Evolutionary conservation across 2,113 vertebrate species (phyloP).

Genomic region (Toxotes chatareus): DNA sequence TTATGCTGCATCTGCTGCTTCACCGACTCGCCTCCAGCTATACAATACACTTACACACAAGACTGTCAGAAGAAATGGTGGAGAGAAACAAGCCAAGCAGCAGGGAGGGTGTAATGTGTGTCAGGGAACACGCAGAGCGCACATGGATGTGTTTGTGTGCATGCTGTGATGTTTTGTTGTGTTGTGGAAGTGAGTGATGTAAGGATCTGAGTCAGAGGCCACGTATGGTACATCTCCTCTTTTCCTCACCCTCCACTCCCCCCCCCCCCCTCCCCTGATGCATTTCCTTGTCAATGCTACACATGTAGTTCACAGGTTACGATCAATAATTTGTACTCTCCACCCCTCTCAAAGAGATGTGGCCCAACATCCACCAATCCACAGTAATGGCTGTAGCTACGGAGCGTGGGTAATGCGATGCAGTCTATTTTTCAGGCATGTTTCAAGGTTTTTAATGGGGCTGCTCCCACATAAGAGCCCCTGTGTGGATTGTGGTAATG

Average conservation of each 20-base stretch:
- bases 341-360: slow-evolving; percentile 46
- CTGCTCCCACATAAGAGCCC: slow-evolving; percentile 49
- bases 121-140: slow-evolving; percentile 25
- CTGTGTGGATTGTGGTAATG: slow-evolving; percentile 60
- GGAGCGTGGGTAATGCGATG: slow-evolving; percentile 62
- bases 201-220: slow-evolving; percentile 51
- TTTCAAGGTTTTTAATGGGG: slow-evolving; percentile 63
- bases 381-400: slow-evolving; percentile 60
- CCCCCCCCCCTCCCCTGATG: slow-evolving; percentile 49
- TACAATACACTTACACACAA: slow-evolving; percentile 55
- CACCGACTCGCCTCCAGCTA: slow-evolving; percentile 69
- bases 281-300: slow-evolving; percentile 68
- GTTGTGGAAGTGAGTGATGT: slow-evolving; percentile 41
- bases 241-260: not conserved
- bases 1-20: slow-evolving; percentile 59
- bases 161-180: slow-evolving; percentile 30
- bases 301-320: slow-evolving; percentile 80
- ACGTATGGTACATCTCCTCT: slow-evolving; percentile 1
- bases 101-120: slow-evolving; percentile 37
- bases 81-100: slow-evolving; percentile 47
- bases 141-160: slow-evolving; percentile 6
- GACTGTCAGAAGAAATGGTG: slow-evolving; percentile 51
- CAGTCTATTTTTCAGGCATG: slow-evolving; percentile 52
- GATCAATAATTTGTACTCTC: slow-evolving; percentile 72
- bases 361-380: slow-evolving; percentile 40